phyloP scores from a whole-genome alignment of 2,888 invertebrate genomes.

The Limnephilus lunatus region DNA sequence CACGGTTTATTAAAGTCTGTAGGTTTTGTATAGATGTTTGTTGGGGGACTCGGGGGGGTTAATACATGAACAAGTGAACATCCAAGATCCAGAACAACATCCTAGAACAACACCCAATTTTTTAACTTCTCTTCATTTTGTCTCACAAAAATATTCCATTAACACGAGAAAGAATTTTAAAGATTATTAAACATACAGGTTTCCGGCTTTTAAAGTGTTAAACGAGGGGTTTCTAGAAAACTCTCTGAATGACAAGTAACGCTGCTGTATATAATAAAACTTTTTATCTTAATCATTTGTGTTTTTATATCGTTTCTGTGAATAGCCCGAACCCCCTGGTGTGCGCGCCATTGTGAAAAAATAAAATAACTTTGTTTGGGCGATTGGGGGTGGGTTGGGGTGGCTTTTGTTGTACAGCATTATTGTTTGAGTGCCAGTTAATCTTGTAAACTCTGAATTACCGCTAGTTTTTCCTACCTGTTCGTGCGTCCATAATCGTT shows the following conservation, averaged over 20 bases:
- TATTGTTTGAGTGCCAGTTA: neutral
- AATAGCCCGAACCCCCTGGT: neutral
- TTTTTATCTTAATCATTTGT: neutral
- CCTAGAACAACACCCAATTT: neutral
- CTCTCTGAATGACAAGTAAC: neutral
- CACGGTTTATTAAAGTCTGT: neutral
- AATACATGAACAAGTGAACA: too few species aligned
- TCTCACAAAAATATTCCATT: too few species aligned
- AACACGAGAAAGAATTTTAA: too few species aligned
- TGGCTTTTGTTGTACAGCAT: neutral
- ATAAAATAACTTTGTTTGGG: neutral
- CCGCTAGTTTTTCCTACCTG: neutral
- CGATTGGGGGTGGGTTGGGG: neutral
- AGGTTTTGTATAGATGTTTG: neutral
- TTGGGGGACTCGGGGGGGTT: too few species aligned
- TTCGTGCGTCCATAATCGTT: neutral
- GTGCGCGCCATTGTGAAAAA: neutral
- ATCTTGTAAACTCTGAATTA: conserved; percentile 2
- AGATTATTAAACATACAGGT: neutral
- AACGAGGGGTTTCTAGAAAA: neutral
- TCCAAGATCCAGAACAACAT: neutral
- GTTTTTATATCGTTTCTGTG: neutral
- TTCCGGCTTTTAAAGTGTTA: neutral
- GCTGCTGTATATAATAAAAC: neutral
- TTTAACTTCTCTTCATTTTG: neutral